Evolutionary conservation across 1,140 invertebrate genomes (phyloP).

Genomic region (Pomacea maculata): DNA sequence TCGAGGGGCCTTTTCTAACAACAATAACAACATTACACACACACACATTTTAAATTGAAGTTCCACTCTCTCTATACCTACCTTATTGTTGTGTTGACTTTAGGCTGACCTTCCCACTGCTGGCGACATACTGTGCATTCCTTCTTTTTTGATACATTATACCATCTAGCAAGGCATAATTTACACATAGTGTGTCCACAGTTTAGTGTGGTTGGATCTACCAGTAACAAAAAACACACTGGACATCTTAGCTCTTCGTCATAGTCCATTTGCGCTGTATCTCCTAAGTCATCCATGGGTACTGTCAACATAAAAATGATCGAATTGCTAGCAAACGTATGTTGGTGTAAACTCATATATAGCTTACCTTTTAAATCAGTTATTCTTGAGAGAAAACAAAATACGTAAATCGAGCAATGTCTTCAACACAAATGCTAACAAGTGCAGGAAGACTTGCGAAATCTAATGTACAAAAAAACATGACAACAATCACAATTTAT

Average conservation of each 20-base stretch:
- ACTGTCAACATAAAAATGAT: background rate
- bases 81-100: conserved; percentile 52
- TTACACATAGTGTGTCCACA: conserved; percentile 62
- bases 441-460: no score
- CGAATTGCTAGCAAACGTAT: background rate
- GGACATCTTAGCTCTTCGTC: conserved; percentile 27
- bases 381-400: no score
- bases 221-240: conserved; percentile 51
- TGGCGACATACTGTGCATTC: conserved; percentile 59
- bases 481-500: no score
- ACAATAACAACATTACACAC: background rate
- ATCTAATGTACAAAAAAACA: no score
- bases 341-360: background rate
- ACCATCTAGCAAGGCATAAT: conserved; percentile 56
- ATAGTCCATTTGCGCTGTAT: background rate
- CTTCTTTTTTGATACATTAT: conserved; percentile 42
- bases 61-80: conserved; percentile 16
- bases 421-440: no score
- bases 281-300: background rate
- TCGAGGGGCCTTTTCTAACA: background rate
- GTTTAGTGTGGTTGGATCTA: conserved; percentile 54
- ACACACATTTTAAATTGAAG: background rate
- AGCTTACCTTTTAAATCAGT: no score
- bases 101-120: conserved; percentile 49
- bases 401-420: no score